A percentile compares a stretch with the other conserved stretches of the same genome.
Conservation (phyloP, 2,797 vertebrate genomes). For the Ctenopoma multispine region DNA sequence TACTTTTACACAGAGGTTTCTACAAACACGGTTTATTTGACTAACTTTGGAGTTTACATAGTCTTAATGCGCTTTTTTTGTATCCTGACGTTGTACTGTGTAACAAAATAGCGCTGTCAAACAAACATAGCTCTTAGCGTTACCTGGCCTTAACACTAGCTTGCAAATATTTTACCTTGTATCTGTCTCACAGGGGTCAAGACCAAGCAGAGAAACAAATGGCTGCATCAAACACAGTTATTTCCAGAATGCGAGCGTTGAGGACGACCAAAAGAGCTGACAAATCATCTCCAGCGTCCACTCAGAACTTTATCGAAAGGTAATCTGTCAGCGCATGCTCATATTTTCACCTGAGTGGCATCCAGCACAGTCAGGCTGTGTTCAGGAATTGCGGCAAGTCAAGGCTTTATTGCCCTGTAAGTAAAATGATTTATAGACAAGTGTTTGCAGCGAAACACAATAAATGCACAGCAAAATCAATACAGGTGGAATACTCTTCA, state of each 20-base stretch:
- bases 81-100: too few relatives aligned
- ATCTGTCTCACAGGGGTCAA: slow-evolving; percentile 15
- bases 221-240: slow-evolving; percentile 17
- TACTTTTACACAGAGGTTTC: background rate
- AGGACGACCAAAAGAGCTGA: slow-evolving; percentile 28
- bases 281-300: slow-evolving; percentile 30
- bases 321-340: slow-evolving; percentile 50
- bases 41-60: background rate
- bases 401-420: slow-evolving; percentile 33
- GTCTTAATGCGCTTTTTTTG: background rate
- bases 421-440: slow-evolving; percentile 38
- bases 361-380: background rate
- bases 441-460: slow-evolving; percentile 24
- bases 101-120: background rate
- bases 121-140: slow-evolving; percentile 4
- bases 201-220: slow-evolving; percentile 32
- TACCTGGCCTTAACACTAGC: background rate
- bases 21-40: background rate
- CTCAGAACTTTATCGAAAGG: slow-evolving; percentile 66
- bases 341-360: slow-evolving; percentile 19
- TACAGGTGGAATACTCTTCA: slow-evolving; percentile 18
- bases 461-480: slow-evolving; percentile 33
- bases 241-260: background rate
- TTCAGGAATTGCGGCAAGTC: slow-evolving; percentile 16
- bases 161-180: background rate